Percentiles rank a stretch among this genome's conserved stretches.
Conservation (phyloP, 2,113 vertebrate genomes). For the Typhlomys cinereus region DNA sequence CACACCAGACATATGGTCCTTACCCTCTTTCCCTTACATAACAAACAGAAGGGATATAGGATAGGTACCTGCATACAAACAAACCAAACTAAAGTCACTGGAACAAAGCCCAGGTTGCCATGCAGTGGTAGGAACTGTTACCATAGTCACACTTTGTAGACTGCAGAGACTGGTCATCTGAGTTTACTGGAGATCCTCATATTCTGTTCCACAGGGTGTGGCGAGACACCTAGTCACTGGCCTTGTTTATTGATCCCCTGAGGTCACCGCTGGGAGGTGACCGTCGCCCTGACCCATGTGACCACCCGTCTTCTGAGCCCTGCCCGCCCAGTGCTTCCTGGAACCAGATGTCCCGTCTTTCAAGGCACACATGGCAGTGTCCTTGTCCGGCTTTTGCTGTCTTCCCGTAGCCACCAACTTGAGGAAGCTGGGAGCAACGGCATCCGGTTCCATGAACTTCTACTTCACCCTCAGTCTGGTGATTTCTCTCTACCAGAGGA, state of each 20-base stretch:
- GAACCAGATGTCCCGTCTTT: not conserved
- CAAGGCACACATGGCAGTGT: rapidly evolving
- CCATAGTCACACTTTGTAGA: not conserved
- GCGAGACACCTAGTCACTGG: too few relatives aligned
- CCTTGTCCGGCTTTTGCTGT: not conserved
- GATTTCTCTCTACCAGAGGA: not conserved
- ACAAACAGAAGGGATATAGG: not conserved
- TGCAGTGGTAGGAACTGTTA: not conserved
- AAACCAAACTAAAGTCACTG: not conserved
- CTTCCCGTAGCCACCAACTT: too few relatives aligned
- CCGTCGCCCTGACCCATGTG: not conserved
- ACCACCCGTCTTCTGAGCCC: not conserved
- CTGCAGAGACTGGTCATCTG: too few relatives aligned
- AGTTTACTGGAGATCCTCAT: not conserved
- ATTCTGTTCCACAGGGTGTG: not conserved
- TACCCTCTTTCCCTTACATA: not conserved
- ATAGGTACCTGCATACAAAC: rapidly evolving
- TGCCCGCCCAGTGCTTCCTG: not conserved
- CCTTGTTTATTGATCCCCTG: not conserved
- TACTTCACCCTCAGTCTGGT: not conserved
- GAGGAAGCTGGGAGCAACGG: not conserved
- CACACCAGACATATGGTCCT: not conserved
- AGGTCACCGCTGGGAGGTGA: not conserved
- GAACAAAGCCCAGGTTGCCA: not conserved
- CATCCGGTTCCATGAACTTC: not conserved